Evolutionary conservation across 92 coral and sea anemone species (phyloP).

Genomic region (Umimayanthus kanabou): DNA sequence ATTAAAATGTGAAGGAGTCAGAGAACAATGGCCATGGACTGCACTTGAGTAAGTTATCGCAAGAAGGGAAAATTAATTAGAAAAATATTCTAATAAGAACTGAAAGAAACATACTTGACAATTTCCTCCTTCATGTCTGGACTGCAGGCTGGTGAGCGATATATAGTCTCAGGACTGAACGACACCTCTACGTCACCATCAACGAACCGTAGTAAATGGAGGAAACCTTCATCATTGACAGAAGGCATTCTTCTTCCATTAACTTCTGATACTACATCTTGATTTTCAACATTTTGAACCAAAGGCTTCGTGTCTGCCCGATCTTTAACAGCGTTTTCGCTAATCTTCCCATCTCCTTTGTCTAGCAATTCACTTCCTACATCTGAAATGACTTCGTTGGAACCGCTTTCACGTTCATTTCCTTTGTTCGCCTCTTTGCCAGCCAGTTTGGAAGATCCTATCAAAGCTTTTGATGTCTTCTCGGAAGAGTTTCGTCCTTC

Average conservation of each 20-base stretch:
- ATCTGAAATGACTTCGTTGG: not conserved
- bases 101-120: constrained; percentile 50
- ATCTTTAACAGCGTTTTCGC: not conserved
- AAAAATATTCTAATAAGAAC: not conserved
- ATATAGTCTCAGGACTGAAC: constrained; percentile 77
- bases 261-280: not conserved
- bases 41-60: too few species aligned
- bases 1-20: too few species aligned
- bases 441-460: not conserved
- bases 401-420: not conserved
- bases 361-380: not conserved
- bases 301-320: not conserved
- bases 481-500: not conserved
- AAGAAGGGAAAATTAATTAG: not conserved
- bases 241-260: constrained; percentile 34
- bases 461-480: not conserved
- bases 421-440: not conserved
- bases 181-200: constrained; percentile 90
- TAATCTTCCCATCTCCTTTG: not conserved
- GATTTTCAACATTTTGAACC: not conserved
- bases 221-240: constrained; percentile 57
- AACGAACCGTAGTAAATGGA: constrained; percentile 63
- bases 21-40: too few species aligned
- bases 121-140: constrained; percentile 70
- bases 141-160: constrained; percentile 71